A percentile compares a stretch with the other conserved stretches of the same genome.
Conservation (phyloP, 2,888 invertebrate species). For the Oasisia sp. region DNA sequence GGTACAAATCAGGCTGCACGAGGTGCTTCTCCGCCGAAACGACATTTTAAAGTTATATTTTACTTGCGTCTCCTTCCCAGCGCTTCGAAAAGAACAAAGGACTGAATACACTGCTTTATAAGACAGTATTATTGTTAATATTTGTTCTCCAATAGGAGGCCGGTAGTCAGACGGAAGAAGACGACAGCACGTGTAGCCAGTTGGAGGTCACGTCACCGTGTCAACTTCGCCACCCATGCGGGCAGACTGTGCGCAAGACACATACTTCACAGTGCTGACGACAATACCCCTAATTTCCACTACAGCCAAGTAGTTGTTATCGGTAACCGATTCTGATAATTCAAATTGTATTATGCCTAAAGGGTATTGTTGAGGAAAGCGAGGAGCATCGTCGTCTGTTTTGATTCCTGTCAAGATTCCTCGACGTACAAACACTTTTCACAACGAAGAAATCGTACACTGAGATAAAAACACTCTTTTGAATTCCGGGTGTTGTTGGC, state of each 20-base stretch:
- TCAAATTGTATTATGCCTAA: neutral
- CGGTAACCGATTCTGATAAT: neutral
- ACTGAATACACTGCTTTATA: too few relatives aligned
- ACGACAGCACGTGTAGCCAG: neutral
- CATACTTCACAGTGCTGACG: neutral
- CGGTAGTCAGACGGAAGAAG: too few relatives aligned
- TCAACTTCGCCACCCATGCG: neutral
- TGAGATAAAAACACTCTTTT: neutral
- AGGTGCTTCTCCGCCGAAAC: too few relatives aligned
- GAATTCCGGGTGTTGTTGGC: neutral
- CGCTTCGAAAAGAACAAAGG: too few relatives aligned
- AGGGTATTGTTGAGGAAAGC: neutral
- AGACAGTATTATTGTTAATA: too few relatives aligned
- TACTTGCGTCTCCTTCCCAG: too few relatives aligned
- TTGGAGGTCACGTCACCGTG: neutral
- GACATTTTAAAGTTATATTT: too few relatives aligned
- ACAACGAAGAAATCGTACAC: neutral
- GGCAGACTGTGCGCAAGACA: neutral
- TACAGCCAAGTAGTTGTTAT: neutral
- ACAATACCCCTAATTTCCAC: neutral
- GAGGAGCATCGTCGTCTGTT: neutral
- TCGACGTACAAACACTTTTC: neutral
- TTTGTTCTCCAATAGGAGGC: too few relatives aligned
- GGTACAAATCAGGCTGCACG: neutral
- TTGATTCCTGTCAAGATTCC: neutral